Conservation (phyloP, 2,113 vertebrate species). For the Acrocephalus kingi region DNA sequence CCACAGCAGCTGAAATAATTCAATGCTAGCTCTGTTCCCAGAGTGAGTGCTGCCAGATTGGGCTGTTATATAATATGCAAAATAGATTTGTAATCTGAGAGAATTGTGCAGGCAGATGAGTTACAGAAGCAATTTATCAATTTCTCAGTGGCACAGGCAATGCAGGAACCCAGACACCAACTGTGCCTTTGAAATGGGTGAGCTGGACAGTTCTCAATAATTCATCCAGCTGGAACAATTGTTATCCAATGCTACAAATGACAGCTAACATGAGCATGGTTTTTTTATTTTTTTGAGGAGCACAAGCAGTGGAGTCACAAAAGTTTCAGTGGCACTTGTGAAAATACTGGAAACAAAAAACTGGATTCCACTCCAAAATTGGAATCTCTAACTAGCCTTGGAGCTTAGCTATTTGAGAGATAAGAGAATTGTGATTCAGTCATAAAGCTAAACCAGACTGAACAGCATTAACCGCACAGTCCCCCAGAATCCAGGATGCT, state of each 20-base stretch:
- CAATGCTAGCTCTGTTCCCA: not conserved
- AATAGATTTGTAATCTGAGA: not conserved
- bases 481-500: not conserved
- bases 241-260: not conserved
- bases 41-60: not conserved
- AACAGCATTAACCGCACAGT: not conserved
- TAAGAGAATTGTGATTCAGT: not conserved
- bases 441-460: not conserved
- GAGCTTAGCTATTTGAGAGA: not conserved
- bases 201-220: not conserved
- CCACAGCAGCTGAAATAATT: not conserved
- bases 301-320: not conserved
- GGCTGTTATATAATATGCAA: not conserved
- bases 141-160: not conserved
- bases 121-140: not conserved
- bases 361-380: not conserved
- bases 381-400: not conserved
- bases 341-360: not conserved
- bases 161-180: not conserved
- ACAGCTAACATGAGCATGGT: not conserved
- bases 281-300: not conserved
- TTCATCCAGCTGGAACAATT: not conserved
- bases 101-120: not conserved
- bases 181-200: not conserved
- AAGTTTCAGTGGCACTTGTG: not conserved